Conservation (phyloP, 2,797 vertebrate genomes). For the Chelon labrosus region DNA sequence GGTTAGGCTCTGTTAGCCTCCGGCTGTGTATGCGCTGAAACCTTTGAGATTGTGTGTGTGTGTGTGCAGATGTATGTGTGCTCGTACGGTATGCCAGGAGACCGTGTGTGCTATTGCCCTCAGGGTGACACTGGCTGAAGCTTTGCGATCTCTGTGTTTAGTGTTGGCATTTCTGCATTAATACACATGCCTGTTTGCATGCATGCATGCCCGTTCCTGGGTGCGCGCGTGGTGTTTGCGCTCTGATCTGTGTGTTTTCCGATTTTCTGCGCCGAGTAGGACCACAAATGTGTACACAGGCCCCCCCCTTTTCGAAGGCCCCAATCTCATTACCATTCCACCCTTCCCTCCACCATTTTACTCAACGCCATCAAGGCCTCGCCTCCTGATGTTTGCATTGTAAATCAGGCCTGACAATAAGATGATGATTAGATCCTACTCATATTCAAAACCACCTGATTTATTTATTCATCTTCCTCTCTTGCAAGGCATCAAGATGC, state of each 20-base stretch:
- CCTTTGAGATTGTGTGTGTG: constrained; percentile 49
- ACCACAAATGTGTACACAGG: constrained; percentile 68
- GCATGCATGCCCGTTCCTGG: constrained; percentile 56
- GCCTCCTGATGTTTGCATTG: constrained; percentile 77
- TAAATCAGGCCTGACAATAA: constrained; percentile 82
- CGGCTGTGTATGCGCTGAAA: constrained; percentile 66
- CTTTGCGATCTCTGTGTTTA: constrained; percentile 60
- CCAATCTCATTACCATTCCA: constrained; percentile 76
- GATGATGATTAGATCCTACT: constrained; percentile 82
- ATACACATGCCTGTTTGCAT: constrained; percentile 61
- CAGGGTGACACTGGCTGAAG: constrained; percentile 65
- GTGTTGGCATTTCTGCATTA: constrained; percentile 59
- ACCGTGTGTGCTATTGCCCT: constrained; percentile 53
- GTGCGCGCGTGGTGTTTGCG: constrained; percentile 39
- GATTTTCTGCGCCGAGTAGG: constrained; percentile 53
- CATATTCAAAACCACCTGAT: constrained; percentile 82
- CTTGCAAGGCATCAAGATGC: constrained; percentile 76
- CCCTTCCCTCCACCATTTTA: constrained; percentile 70
- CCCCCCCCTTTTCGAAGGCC: not conserved
- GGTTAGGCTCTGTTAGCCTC: constrained; percentile 72
- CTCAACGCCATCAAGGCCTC: constrained; percentile 72
- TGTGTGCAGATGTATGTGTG: constrained; percentile 28
- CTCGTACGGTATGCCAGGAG: constrained; percentile 13
- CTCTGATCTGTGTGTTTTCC: constrained; percentile 63
- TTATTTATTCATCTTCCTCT: constrained; percentile 82